Base-by-base conservation (phyloP, 2,113 vertebrate species). In the Agapornis roseicollis region DNA sequence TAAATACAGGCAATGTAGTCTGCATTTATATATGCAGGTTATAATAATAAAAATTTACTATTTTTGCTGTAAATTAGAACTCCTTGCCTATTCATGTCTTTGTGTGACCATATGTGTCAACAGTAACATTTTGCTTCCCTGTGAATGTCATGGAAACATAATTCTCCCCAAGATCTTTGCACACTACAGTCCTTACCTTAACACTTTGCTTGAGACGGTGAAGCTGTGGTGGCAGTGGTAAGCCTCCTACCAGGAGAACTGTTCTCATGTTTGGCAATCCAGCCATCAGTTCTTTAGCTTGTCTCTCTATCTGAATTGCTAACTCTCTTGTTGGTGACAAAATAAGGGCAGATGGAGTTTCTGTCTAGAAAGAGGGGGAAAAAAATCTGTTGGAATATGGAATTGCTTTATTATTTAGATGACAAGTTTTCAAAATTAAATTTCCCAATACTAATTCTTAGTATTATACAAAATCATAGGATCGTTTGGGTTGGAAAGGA, bases 301-400 rank as follows among this genome's bases (percentile, higher is more conserved):
- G 99, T 49, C 92, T 97, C 97, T 99, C 99, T 11, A 99, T 99
- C 98, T 99, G 99, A 85, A 99, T 98, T 22, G 99, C 99, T 83
- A 99, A 60, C 91, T 99, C 99, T 91, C 99, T 98, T 7, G 99
- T 99, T 8, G 99, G 99, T 4, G 99, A 99, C 88, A 99, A 96
- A 92, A 99, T 97, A 80, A 99, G 97, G 19, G 98, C 98, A 25
- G 94, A 96, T 0, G 99, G 99, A 73, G 95, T 70, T 69, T 95
- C 86, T 66, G 60, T 93, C 98, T 98, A 93, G 25, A 89, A 73
- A 84, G 37, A 41, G 2, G 11, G 35, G 10, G 53, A 12, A 6
- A 12, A 6, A 64, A 72, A 52, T 37, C 12, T 37, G 24, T 42
- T 77, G 28, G 28, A 71, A 74, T 7, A 6, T 10, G 17, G 28